phyloP scores from a whole-genome alignment of 2,888 invertebrate species.

The Patella ulyssiponensis region DNA sequence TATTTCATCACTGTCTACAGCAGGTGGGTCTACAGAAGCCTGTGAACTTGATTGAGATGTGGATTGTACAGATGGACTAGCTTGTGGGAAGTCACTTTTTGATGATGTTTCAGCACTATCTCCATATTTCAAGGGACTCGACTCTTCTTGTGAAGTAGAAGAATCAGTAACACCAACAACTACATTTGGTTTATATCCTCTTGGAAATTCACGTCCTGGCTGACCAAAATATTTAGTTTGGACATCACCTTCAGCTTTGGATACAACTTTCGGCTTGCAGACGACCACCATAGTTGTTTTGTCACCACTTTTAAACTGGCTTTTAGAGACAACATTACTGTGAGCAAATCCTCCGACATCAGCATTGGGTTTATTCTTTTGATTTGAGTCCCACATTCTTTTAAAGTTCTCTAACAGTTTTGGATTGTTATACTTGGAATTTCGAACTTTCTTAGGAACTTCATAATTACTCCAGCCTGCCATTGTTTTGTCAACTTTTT shows the following conservation, averaged over 20 bases:
- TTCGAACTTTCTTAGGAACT: background rate
- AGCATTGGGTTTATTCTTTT: conserved; percentile 17
- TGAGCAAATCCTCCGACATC: conserved; percentile 48
- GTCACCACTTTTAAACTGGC: conserved; percentile 54
- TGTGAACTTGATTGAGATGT: background rate
- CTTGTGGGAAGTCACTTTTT: background rate
- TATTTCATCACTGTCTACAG: background rate
- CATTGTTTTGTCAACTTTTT: conserved; percentile 1
- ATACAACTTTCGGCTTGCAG: conserved; percentile 58
- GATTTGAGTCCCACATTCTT: conserved; percentile 37
- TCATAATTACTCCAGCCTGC: background rate
- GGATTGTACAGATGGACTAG: background rate
- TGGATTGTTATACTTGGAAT: conserved; percentile 39
- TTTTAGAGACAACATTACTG: conserved; percentile 54
- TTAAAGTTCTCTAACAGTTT: conserved; percentile 38
- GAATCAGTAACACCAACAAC: background rate
- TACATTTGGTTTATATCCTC: conserved; percentile 3
- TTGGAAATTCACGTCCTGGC: conserved; percentile 17
- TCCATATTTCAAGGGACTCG: background rate
- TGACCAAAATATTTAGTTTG: conserved; percentile 49
- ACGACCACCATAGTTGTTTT: conserved; percentile 62
- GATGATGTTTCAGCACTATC: background rate
- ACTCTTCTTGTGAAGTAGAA: background rate
- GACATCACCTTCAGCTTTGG: conserved; percentile 49
- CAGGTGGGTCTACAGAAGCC: background rate